These are phyloP conservation scores for Cerastis rubricosa DNA, from an alignment of 2,888 invertebrate genomes.

Conservation along the genomic window DNA sequence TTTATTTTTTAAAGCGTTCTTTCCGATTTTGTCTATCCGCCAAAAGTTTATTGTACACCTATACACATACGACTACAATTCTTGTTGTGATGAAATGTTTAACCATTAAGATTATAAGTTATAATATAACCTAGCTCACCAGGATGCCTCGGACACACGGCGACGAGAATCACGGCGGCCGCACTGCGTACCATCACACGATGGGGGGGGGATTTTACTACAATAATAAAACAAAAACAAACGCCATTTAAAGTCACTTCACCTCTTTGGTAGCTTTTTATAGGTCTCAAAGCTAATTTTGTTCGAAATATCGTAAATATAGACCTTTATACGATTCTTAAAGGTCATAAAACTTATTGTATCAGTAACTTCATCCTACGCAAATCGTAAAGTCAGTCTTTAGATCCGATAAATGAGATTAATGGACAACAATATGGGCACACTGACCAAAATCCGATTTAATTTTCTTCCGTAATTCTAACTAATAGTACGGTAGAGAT, in stretches of 20 bases:
- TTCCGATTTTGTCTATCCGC: neutral
- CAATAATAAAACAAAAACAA: conserved; percentile 28
- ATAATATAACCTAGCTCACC: neutral
- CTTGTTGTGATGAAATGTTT: neutral
- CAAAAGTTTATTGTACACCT: neutral
- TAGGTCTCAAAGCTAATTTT: conserved; percentile 37
- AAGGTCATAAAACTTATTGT: conserved; percentile 48
- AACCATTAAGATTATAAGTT: neutral
- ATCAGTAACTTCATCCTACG: conserved; percentile 35
- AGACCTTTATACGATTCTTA: conserved; percentile 38
- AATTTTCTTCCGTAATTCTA: neutral
- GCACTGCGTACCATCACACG: neutral
- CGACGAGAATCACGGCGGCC: no score
- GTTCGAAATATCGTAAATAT: conserved; percentile 42
- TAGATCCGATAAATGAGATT: conserved; percentile 23
- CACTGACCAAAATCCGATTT: neutral
- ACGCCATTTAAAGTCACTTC: conserved; percentile 15
- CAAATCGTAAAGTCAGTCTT: conserved; percentile 44
- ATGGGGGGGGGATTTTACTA: conserved; percentile 12
- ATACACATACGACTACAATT: neutral
- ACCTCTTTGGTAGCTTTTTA: conserved; percentile 43
- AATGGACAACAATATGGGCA: conserved; percentile 1
- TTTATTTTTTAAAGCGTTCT: no score
- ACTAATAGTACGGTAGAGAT: neutral
- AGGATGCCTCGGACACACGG: neutral